Base-by-base conservation (phyloP, 2,888 invertebrate genomes). In the Cephalotes varians region DNA sequence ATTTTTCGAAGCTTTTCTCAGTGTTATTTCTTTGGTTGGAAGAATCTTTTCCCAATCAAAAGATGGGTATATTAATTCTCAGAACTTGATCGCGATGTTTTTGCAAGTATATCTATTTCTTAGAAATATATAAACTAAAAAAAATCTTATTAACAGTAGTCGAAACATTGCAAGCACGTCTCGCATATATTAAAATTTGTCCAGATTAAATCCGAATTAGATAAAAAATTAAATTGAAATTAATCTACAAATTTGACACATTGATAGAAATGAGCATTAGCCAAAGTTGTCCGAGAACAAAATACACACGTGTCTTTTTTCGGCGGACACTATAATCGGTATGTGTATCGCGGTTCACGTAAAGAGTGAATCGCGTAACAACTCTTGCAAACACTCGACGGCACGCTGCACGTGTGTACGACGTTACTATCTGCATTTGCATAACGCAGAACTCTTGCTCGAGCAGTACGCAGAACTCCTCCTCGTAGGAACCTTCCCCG, bases 401-500 rank as follows among this genome's bases (percentile, higher is more conserved):
- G 67, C 44, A 72, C 65, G 56, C 54, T 79, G 74, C 81, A 81
- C 21, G 51, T 21, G 37, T 83, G 79, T 84, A 86, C 87, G 72
- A 87, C 69, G 74, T 62, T 88, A 89, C 89, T 86, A 87, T 60
- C 54, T 74, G 56, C 81, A 87, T 91, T 91, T 91, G 88, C 90
- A 88, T 88, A 88, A 83, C 81, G 89, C 85, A 84, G 86, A 83
- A 88, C 67, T 85, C 74, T 58, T 64, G 44, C 44, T 47, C 44
- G 86, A 86, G 82, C 81, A 83, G 74, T 90, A 90, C 89, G 87
- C 84, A 84, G 88, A 83, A 88, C 58, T 86, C 71, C 64, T 64
- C 65, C 58, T 77, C 76, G 31, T 82, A 76, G 80, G 64, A 86
- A 80, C 40, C 60, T 31, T 69, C 51, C 69, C 31, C 25, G 25